These are phyloP conservation scores for Heliconius congener DNA, from an alignment of 1,140 invertebrate genomes.

Conservation along the genomic window DNA sequence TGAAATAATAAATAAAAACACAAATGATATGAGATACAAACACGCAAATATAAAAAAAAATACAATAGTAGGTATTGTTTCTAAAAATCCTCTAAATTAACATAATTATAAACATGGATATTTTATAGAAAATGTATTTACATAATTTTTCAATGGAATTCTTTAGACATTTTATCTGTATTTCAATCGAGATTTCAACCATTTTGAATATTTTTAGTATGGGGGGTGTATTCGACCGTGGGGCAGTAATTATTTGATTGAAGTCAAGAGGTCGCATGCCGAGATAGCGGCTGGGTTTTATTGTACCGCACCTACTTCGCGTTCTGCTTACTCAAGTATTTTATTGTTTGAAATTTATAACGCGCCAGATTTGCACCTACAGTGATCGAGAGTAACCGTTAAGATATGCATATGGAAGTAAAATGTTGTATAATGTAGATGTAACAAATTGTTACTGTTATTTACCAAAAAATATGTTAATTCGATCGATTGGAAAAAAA, in stretches of 20 bases:
- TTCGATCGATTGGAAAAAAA: neutral
- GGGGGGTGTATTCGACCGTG: constrained; percentile 67
- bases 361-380: constrained; percentile 70
- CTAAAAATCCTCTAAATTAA: neutral
- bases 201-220: constrained; percentile 75
- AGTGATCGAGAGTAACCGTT: constrained; percentile 71
- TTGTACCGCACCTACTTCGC: constrained; percentile 65
- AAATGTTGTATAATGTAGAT: neutral
- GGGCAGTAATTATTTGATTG: constrained; percentile 80
- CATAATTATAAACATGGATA: neutral
- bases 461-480: neutral
- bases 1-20: neutral
- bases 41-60: neutral
- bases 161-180: constrained; percentile 4
- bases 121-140: neutral
- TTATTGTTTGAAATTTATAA: constrained; percentile 62
- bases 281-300: constrained; percentile 64
- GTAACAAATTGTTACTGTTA: neutral
- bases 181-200: constrained; percentile 59
- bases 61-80: neutral
- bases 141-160: neutral
- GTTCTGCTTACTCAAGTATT: constrained; percentile 55
- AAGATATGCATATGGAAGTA: constrained; percentile 46
- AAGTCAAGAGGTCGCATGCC: constrained; percentile 77
- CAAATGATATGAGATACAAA: neutral